Conservation (phyloP, 1,140 invertebrate species). For the Drosophila paulistorum region DNA sequence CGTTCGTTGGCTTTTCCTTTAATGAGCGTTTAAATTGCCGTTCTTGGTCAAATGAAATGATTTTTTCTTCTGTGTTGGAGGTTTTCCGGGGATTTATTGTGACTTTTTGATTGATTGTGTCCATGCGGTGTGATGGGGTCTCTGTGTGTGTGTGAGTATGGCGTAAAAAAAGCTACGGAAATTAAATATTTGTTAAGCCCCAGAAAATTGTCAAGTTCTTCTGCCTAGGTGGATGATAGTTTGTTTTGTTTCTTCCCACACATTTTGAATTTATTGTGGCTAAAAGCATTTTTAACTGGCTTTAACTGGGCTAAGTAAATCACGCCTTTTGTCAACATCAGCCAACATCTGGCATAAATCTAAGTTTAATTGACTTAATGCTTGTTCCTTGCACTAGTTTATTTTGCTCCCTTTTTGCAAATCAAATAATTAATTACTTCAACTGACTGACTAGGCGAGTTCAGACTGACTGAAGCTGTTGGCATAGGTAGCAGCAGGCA, state of each 20-base stretch:
- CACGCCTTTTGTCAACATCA: slow-evolving; percentile 75
- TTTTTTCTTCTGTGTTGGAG: slow-evolving; percentile 4
- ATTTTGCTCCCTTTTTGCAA: slow-evolving; percentile 8
- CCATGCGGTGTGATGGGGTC: not conserved
- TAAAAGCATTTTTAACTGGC: not conserved
- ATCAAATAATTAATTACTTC: slow-evolving; percentile 76
- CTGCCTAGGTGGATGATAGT: not conserved
- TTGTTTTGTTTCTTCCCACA: not conserved
- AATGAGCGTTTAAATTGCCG: slow-evolving; percentile 62
- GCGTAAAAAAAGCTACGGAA: not conserved
- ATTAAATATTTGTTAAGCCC: slow-evolving; percentile 15
- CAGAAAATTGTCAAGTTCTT: not conserved
- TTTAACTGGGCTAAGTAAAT: slow-evolving; percentile 44
- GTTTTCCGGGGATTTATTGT: slow-evolving; percentile 12
- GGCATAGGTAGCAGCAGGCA: not conserved
- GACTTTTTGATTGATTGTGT: slow-evolving; percentile 50
- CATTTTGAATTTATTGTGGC: not conserved
- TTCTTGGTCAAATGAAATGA: slow-evolving; percentile 29
- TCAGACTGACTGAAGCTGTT: not conserved
- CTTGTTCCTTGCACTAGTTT: slow-evolving; percentile 49
- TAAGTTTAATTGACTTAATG: slow-evolving; percentile 77
- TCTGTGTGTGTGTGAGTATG: too few species aligned
- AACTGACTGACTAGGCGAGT: slow-evolving; percentile 17
- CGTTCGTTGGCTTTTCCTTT: slow-evolving; percentile 43
- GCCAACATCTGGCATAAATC: slow-evolving; percentile 73